Percentiles rank a stretch among this genome's conserved stretches.
Conservation (phyloP, 2,888 invertebrate genomes). For the Polyommatus iphigenia region DNA sequence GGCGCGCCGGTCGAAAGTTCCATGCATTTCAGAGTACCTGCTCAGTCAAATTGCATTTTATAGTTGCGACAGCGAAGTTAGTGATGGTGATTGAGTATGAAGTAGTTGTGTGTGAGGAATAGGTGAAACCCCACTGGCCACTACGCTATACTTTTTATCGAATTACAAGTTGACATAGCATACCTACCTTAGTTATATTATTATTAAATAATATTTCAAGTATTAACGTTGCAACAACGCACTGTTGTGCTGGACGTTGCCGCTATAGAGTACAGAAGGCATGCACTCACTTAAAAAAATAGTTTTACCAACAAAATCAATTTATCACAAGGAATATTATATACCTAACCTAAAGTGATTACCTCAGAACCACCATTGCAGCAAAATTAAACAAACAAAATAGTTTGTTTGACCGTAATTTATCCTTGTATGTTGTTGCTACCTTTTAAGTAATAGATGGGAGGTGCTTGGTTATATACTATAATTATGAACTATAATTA, state of each 20-base stretch:
- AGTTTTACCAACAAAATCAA: not conserved
- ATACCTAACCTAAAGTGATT: not conserved
- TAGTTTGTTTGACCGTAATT: not conserved
- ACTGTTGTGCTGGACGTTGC: too few species aligned
- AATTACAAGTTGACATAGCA: too few species aligned
- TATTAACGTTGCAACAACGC: too few species aligned
- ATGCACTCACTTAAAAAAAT: too few species aligned
- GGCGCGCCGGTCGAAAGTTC: not conserved
- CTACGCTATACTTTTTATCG: too few species aligned
- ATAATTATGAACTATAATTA: not conserved
- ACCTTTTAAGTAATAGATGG: not conserved
- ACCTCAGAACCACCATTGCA: not conserved
- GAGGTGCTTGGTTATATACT: not conserved
- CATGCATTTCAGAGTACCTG: not conserved
- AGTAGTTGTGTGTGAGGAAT: too few species aligned
- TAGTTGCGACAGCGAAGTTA: not conserved
- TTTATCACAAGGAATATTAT: not conserved
- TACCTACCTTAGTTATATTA: too few species aligned
- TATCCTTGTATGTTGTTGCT: not conserved
- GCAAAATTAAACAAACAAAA: constrained; percentile 52
- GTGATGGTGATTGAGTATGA: not conserved
- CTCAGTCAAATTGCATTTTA: not conserved
- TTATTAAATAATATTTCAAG: too few species aligned
- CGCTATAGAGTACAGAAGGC: too few species aligned
- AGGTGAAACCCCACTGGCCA: too few species aligned